A percentile compares a stretch with the other conserved stretches of the same genome.
Conservation (phyloP, 2,797 vertebrate genomes). For the Vultur gryphus region DNA sequence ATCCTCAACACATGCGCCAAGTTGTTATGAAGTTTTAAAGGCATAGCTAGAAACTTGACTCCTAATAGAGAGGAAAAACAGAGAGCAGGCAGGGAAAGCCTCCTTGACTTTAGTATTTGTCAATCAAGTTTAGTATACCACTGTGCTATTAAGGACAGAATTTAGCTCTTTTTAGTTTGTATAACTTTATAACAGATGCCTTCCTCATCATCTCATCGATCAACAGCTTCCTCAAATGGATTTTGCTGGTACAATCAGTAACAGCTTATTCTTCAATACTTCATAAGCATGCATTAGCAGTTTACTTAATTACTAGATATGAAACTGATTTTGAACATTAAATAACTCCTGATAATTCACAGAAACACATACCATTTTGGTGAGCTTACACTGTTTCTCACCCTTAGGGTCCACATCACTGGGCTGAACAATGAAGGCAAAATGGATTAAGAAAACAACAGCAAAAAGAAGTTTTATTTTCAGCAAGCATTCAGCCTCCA, state of each 20-base stretch:
- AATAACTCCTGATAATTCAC: not conserved
- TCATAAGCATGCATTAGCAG: not conserved
- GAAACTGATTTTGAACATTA: not conserved
- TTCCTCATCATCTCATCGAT: not conserved
- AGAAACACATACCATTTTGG: not conserved
- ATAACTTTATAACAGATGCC: not conserved
- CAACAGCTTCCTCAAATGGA: not conserved
- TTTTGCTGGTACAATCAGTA: not conserved
- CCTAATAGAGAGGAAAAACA: not conserved
- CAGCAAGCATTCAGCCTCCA: not conserved
- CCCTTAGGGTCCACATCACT: not conserved
- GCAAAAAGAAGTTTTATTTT: not conserved
- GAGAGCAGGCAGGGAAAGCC: not conserved
- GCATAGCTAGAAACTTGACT: not conserved
- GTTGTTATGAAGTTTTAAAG: not conserved
- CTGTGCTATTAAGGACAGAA: not conserved
- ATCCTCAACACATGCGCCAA: not conserved
- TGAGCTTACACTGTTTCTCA: not conserved
- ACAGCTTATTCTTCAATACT: not conserved
- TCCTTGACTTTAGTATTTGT: not conserved
- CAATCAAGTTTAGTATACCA: not conserved
- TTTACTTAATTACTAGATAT: not conserved
- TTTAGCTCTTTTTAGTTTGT: not conserved
- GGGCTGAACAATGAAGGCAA: not conserved
- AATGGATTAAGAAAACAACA: not conserved